These are phyloP conservation scores for Calliphora vomitoria DNA, from an alignment of 2,888 invertebrate species.

Conservation along the genomic window DNA sequence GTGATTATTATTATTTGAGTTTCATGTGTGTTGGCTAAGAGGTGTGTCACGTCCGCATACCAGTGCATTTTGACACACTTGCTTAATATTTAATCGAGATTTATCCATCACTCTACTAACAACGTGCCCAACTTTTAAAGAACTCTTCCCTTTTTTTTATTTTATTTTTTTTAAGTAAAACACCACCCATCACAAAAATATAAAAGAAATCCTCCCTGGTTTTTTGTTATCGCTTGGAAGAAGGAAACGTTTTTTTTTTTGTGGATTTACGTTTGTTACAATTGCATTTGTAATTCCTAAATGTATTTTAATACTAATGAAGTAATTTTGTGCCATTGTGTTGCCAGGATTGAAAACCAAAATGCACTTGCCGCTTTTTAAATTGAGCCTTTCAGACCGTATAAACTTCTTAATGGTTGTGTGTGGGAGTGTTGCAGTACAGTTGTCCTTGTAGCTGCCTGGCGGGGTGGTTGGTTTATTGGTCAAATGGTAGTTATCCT, in stretches of 20 bases:
- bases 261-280: constrained; percentile 28
- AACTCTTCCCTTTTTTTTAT: constrained; percentile 3
- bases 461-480: constrained; percentile 9
- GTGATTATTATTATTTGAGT: constrained; percentile 57
- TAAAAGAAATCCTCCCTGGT: constrained; percentile 40
- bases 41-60: constrained; percentile 61
- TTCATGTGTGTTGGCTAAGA: constrained; percentile 31
- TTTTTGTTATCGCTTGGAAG: constrained; percentile 23
- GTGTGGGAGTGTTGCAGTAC: constrained; percentile 23
- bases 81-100: constrained; percentile 62
- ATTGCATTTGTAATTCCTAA: constrained; percentile 58
- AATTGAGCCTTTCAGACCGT: constrained; percentile 56
- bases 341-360: constrained; percentile 47
- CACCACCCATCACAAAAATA: neutral
- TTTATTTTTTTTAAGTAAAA: neutral
- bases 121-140: constrained; percentile 35
- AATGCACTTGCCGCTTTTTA: constrained; percentile 61
- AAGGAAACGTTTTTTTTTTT: constrained; percentile 27
- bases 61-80: constrained; percentile 63
- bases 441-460: neutral
- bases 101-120: constrained; percentile 48
- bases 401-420: constrained; percentile 38
- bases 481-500: constrained; percentile 55
- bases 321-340: constrained; percentile 47
- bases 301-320: constrained; percentile 66